phyloP scores from a whole-genome alignment of 2,113 vertebrate species.

The Glaucomys volans region DNA sequence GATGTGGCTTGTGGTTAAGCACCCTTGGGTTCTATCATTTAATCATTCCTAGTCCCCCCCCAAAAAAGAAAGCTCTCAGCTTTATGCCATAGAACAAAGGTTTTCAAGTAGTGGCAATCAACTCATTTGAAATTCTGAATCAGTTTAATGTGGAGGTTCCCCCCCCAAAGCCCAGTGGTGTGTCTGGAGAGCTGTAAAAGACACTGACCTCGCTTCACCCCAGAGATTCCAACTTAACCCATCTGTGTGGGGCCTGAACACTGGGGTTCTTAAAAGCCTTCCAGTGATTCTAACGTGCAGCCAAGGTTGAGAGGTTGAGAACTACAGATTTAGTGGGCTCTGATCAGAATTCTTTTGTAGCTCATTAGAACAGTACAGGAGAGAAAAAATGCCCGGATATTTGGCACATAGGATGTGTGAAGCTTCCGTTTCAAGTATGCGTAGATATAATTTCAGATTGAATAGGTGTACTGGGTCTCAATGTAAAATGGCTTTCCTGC shows the following conservation, averaged over 20 bases:
- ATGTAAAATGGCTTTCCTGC: neutral
- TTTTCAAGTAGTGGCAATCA: neutral
- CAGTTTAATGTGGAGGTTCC: neutral
- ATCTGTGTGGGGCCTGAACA: neutral
- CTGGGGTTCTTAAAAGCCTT: neutral
- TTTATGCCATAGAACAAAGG: neutral
- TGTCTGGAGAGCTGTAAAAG: neutral
- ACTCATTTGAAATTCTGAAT: neutral
- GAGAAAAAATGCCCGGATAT: neutral
- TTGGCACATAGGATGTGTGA: neutral
- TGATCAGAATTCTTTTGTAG: neutral
- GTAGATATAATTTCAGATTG: neutral
- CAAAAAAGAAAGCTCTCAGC: neutral
- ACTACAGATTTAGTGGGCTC: neutral
- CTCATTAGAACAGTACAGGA: neutral
- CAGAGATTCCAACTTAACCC: neutral
- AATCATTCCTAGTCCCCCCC: too few relatives aligned
- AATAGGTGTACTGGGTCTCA: neutral
- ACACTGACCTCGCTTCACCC: neutral
- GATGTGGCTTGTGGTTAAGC: too few relatives aligned
- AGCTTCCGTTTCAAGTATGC: neutral
- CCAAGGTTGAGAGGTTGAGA: neutral
- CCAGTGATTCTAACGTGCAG: neutral
- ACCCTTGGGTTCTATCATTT: too few relatives aligned
- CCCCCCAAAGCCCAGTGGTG: neutral